phyloP scores from a whole-genome alignment of 2,113 vertebrate species.

The Sturnus vulgaris region DNA sequence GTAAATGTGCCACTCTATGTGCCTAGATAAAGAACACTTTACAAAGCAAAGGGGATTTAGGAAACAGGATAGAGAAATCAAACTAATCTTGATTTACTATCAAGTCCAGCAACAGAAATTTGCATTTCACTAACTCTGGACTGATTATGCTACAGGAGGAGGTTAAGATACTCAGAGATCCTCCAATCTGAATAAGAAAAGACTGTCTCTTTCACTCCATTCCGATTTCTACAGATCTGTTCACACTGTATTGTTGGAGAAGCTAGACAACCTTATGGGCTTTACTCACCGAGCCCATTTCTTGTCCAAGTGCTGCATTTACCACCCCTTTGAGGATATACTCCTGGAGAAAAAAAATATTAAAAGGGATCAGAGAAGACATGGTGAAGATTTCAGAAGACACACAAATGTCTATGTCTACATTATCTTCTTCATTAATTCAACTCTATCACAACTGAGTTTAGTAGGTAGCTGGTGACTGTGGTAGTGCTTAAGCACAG shows the following conservation, averaged over 20 bases:
- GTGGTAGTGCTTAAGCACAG: neutral
- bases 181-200: neutral
- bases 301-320: conserved; percentile 92
- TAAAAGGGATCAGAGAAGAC: neutral
- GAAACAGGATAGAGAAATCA: neutral
- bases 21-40: neutral
- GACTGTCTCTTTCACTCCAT: neutral
- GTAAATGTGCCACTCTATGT: neutral
- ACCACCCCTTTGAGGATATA: conserved; percentile 97
- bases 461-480: neutral
- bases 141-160: neutral
- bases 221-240: neutral
- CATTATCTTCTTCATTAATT: neutral
- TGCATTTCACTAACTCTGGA: neutral
- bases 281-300: conserved; percentile 89
- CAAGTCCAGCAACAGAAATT: neutral
- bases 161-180: neutral
- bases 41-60: neutral
- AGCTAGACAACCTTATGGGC: neutral
- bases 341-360: conserved; percentile 74
- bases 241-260: neutral
- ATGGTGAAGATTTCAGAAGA: neutral
- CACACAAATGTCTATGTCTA: neutral
- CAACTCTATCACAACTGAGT: neutral
- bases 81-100: neutral